These are phyloP conservation scores for Diprion similis DNA, from an alignment of 1,140 invertebrate genomes.

Conservation along the genomic window DNA sequence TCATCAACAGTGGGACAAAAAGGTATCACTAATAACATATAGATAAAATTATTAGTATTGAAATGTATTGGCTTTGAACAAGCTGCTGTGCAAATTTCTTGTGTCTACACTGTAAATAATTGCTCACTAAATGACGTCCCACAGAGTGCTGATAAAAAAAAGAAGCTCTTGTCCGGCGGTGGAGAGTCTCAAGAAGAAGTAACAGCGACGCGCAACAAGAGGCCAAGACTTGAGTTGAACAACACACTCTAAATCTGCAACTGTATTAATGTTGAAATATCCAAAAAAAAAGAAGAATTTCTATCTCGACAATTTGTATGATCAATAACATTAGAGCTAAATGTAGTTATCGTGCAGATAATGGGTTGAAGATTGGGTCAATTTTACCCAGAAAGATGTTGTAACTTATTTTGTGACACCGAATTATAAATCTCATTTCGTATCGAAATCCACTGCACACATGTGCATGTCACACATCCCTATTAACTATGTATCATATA, in stretches of 20 bases:
- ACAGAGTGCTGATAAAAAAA: slow-evolving; percentile 56
- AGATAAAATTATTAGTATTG: slow-evolving; percentile 2
- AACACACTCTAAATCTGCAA: slow-evolving; percentile 43
- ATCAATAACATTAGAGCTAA: neutral
- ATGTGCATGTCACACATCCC: neutral
- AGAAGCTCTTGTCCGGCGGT: slow-evolving; percentile 50
- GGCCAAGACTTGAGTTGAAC: slow-evolving; percentile 54
- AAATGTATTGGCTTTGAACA: neutral
- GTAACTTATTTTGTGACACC: neutral
- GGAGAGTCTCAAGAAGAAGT: slow-evolving; percentile 54
- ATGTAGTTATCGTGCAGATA: neutral
- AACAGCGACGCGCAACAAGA: slow-evolving; percentile 52
- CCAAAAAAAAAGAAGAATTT: neutral
- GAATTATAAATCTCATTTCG: neutral
- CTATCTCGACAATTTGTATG: neutral
- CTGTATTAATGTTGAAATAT: neutral
- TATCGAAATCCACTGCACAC: neutral
- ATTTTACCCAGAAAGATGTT: neutral
- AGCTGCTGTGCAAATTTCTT: slow-evolving; percentile 11
- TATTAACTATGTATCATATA: neutral
- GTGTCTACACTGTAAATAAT: neutral
- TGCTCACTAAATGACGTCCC: slow-evolving; percentile 14
- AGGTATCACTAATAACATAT: slow-evolving; percentile 62
- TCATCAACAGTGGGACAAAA: slow-evolving; percentile 94
- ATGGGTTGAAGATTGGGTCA: neutral